phyloP scores from a whole-genome alignment of 1,140 invertebrate genomes.

The Ctenoplectra terminalis region DNA sequence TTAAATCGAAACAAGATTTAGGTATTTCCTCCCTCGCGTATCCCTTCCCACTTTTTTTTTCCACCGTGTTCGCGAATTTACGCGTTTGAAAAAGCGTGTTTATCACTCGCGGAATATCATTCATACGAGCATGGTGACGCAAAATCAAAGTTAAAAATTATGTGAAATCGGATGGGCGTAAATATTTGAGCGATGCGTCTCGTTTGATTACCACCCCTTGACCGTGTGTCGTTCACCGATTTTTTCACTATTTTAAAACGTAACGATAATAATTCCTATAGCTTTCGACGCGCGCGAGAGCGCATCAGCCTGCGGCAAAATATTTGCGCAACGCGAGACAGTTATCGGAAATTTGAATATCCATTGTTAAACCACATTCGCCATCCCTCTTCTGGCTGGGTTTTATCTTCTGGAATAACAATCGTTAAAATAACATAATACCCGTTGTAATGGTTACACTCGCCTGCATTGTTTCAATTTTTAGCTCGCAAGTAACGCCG shows the following conservation, averaged over 20 bases:
- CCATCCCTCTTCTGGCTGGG: too few species aligned
- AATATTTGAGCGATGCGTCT: neutral
- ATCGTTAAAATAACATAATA: constrained; percentile 36
- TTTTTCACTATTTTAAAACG: neutral
- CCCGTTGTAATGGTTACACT: constrained; percentile 5
- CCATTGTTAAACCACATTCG: constrained; percentile 18
- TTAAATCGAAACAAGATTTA: constrained; percentile 50
- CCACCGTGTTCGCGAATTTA: neutral
- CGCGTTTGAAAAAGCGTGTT: neutral
- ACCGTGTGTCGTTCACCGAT: too few species aligned
- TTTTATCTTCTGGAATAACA: constrained; percentile 36
- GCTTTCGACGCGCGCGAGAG: neutral
- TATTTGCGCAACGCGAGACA: constrained; percentile 14
- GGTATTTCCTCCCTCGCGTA: neutral
- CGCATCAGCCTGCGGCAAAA: neutral
- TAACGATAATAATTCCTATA: constrained; percentile 5
- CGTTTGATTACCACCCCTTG: neutral
- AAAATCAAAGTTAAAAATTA: neutral
- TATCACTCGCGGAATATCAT: neutral
- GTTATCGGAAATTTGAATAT: constrained; percentile 28
- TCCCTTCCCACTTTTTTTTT: neutral
- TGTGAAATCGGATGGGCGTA: neutral
- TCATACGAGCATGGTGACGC: too few species aligned
- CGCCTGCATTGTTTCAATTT: constrained; percentile 16
- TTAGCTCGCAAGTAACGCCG: neutral